Evolutionary conservation across 2,888 invertebrate species (phyloP), one percentile per base, ranked within the genome.

Genomic region (Clitarchus hookeri): DNA sequence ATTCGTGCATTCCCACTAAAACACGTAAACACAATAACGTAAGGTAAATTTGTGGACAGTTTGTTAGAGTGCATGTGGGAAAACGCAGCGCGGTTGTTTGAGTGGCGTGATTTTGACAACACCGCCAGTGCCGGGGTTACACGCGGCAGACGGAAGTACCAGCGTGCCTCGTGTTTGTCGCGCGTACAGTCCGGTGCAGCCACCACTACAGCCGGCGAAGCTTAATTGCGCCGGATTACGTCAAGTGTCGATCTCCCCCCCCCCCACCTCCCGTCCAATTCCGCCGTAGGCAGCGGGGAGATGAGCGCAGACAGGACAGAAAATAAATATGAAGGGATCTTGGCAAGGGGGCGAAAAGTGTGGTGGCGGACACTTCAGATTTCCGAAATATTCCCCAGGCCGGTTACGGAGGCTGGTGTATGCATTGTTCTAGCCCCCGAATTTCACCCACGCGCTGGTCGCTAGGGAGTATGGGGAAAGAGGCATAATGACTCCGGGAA

Each of bases 401-500:
- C n/a, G 65, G n/a, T 65, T 8, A 11, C n/a, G 65, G 65, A 23
- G 65, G 65, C 11, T 65, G 65, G 65, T n/a, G 65, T 65, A 11
- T n/a, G 65, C 65, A 23, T 65, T 65, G 65, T 65, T 65, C 6
- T n/a, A 65, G 65, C 8, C 19, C 65, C 65, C 8, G 65, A 65
- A n/a, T 65, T 23, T 23, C n/a, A 65, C 65, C 48, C 65, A 11
- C 65, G 65, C n/a, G 65, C 65, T 2, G 23, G 11, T 8, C n/a
- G 65, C 19, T 0, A 11, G 65, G 65, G 23, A 65, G 65, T 19
- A n/a, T 4, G n/a, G 16, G 65, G 65, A 65, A 12, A 65, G 12
- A 65, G 65, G 65, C 65, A n/a, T n/a, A 65, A 65, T n/a, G 65
- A 65, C 65, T 65, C n/a, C 65, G 65, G 65, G 65, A 65, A 65